Percentiles rank a stretch among this genome's conserved stretches.
Conservation (phyloP, 2,888 invertebrate species). For the Drosophila incognita region DNA sequence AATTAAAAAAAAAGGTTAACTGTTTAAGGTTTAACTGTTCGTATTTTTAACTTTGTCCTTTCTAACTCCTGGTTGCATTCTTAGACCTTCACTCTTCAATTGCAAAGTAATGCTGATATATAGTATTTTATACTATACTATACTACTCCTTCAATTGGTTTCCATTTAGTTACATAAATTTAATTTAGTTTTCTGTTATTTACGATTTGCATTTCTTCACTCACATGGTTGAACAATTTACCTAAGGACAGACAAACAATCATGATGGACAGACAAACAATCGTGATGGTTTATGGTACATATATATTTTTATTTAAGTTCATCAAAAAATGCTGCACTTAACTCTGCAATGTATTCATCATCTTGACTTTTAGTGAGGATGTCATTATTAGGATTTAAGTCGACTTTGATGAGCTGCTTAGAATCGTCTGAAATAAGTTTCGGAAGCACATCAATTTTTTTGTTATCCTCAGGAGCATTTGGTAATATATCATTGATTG, state of each 20-base stretch:
- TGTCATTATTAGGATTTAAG: background rate
- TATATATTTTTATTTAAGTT: constrained; percentile 29
- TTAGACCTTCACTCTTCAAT: background rate
- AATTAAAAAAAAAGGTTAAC: background rate
- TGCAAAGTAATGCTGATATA: background rate
- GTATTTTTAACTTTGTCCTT: background rate
- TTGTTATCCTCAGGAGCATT: background rate
- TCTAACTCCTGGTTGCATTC: background rate
- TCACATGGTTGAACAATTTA: background rate
- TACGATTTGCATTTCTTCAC: background rate
- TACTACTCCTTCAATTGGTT: background rate
- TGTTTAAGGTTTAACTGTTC: background rate
- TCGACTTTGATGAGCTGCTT: background rate
- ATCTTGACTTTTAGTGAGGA: constrained; percentile 10
- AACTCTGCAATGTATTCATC: constrained; percentile 40
- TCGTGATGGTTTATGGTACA: background rate
- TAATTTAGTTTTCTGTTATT: background rate
- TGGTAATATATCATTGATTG: background rate
- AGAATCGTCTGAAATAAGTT: background rate
- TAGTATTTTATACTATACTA: background rate
- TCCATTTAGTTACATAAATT: background rate
- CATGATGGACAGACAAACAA: background rate
- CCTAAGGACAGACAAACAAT: background rate
- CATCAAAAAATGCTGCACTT: constrained; percentile 48
- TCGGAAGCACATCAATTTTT: background rate